Base-by-base conservation (phyloP, 64 coral and sea anemone species). In the Astreopora myriophthalma region DNA sequence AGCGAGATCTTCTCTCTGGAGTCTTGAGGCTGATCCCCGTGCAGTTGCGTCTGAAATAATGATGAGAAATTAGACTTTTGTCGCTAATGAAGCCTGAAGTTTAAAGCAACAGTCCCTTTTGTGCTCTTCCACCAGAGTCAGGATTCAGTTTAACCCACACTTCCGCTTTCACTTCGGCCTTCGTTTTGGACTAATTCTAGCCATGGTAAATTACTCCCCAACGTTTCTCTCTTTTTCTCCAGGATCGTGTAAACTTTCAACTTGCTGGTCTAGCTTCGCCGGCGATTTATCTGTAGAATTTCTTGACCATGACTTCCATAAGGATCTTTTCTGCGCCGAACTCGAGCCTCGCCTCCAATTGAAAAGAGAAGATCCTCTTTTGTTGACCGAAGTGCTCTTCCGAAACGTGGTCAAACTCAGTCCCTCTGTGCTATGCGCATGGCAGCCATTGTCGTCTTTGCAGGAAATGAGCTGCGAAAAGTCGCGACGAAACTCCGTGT, bases 401-500 rank as follows among this genome's bases (percentile, higher is more conserved):
- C 57, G 52, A 83, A 83, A 83, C 6, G 79, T 83, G 20, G 10
- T 38, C 33, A 83, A 64, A 20, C 57, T 65, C 3, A 83, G 57
- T n/a, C 79, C 55, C 13, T 92, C 80, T 3, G 79, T 84, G 19
- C 80, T 75, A 31, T 92, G 58, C 13, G 80, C 34, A 34, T 70
- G 76, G n/a, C 89, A 92, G 11, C 30, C 51, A 6, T 86, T 71
- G 11, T 49, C 34, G 10, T 79, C 68, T 28, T 48, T 65, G 1
- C 93, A 95, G 2, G 73, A 30, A 6, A 95, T 33, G 9, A 90
- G 60, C 6, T 37, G 80, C 13, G 28, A 26, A 23, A 95, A 91
- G 26, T 95, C 93, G 0, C 87, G 51, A 5, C 93, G 87, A 86
- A 95, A 95, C 30, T 95, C 93, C 38, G 88, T 76, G 63, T 95